These are phyloP conservation scores for Bradypodion ventrale DNA, from an alignment of 2,797 vertebrate species.

Conservation along the genomic window DNA sequence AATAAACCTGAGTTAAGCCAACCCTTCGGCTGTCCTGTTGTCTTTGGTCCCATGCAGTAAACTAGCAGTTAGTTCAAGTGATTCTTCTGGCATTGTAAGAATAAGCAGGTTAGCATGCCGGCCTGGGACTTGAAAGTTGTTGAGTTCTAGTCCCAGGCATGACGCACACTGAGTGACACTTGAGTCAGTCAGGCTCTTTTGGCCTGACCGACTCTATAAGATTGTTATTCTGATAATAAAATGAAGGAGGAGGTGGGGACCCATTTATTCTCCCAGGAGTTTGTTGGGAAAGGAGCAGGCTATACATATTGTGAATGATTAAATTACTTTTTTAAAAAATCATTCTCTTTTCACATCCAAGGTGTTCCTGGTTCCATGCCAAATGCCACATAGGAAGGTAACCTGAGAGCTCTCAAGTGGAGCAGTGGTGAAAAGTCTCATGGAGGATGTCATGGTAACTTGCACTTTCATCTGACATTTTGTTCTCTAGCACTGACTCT, in stretches of 20 bases:
- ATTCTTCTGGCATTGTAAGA: not conserved
- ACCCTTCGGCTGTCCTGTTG: too few species aligned
- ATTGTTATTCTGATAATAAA: not conserved
- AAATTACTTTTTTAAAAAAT: too few species aligned
- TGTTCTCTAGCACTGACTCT: too few species aligned
- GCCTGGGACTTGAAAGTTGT: not conserved
- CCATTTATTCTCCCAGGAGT: too few species aligned
- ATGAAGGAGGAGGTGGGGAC: not conserved
- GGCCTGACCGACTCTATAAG: not conserved
- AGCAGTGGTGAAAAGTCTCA: conserved; percentile 66
- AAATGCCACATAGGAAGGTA: conserved; percentile 67
- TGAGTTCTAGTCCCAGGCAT: not conserved
- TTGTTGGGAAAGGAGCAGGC: not conserved
- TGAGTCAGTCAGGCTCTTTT: not conserved
- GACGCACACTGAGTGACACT: not conserved
- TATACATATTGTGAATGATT: not conserved
- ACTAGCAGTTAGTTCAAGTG: too few species aligned
- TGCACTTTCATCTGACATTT: not conserved
- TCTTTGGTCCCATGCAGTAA: too few species aligned
- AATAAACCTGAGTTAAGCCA: too few species aligned
- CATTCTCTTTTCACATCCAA: conserved; percentile 49
- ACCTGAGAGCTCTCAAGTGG: conserved; percentile 75
- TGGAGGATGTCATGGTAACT: conserved; percentile 74
- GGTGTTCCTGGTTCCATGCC: conserved; percentile 75
- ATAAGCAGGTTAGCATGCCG: not conserved